Conservation (phyloP, 2,797 vertebrate species). For the Synaphobranchus kaupii region DNA sequence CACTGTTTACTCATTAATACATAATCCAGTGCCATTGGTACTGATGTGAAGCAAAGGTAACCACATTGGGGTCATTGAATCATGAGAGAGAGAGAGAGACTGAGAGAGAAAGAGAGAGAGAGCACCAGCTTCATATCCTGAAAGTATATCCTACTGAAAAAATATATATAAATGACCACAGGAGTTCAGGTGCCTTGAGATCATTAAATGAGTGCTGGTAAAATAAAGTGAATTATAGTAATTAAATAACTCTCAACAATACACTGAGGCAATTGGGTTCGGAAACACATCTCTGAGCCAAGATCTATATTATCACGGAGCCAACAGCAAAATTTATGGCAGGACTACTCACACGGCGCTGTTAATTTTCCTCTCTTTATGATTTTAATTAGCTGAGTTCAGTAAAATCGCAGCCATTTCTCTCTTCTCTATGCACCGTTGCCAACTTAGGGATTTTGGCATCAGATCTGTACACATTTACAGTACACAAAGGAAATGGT, state of each 20-base stretch:
- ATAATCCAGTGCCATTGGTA: not conserved
- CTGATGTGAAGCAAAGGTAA: not conserved
- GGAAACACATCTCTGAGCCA: slow-evolving; percentile 32
- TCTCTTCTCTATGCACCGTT: slow-evolving; percentile 26
- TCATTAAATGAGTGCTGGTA: slow-evolving; percentile 24
- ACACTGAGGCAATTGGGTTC: slow-evolving; percentile 33
- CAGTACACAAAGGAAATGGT: slow-evolving; percentile 2
- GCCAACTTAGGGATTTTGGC: slow-evolving; percentile 33
- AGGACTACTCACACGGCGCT: not conserved
- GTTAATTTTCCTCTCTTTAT: slow-evolving; percentile 41
- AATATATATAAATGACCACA: not conserved
- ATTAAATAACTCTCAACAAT: slow-evolving; percentile 37
- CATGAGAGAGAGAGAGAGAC: slow-evolving; percentile 23
- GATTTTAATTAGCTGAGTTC: slow-evolving; percentile 41
- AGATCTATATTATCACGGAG: slow-evolving; percentile 38
- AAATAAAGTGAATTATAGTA: slow-evolving; percentile 29
- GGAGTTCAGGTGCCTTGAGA: slow-evolving; percentile 14
- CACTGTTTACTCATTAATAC: slow-evolving; percentile 11
- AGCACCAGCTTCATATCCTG: slow-evolving; percentile 28
- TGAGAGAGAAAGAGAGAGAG: slow-evolving; percentile 2
- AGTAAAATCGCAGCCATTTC: slow-evolving; percentile 23
- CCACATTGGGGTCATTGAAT: slow-evolving; percentile 37
- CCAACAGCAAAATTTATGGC: slow-evolving; percentile 31
- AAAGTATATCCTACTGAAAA: slow-evolving; percentile 16
- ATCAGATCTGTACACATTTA: not conserved